phyloP scores from a whole-genome alignment of 2,888 invertebrate genomes.

The Andrena praecox region DNA sequence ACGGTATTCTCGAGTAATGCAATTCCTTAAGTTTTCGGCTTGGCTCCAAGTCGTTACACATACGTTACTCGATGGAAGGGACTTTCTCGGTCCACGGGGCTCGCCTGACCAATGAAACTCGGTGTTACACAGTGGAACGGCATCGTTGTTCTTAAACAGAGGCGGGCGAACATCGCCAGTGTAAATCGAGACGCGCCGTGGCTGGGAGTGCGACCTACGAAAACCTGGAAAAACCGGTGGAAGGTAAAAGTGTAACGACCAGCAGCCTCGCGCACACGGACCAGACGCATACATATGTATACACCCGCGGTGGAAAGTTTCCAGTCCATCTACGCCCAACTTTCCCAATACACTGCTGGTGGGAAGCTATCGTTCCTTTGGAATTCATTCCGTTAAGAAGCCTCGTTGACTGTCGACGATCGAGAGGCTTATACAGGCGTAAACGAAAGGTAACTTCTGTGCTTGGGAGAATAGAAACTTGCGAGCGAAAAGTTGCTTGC shows the following conservation, averaged over 20 bases:
- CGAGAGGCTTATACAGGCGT: not conserved
- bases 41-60: slow-evolving; percentile 56
- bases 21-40: slow-evolving; percentile 52
- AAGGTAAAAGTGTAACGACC: slow-evolving; percentile 28
- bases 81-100: not conserved
- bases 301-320: slow-evolving; percentile 22
- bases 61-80: slow-evolving; percentile 38
- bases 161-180: not conserved
- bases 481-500: not conserved
- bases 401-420: not conserved
- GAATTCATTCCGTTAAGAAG: slow-evolving; percentile 1
- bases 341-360: slow-evolving; percentile 13
- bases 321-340: slow-evolving; percentile 14
- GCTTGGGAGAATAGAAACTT: not conserved
- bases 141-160: slow-evolving; percentile 31
- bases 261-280: not conserved
- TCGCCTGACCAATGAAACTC: slow-evolving; percentile 31
- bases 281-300: slow-evolving; percentile 7
- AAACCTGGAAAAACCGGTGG: not conserved
- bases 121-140: not conserved
- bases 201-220: not conserved
- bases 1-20: slow-evolving; percentile 46
- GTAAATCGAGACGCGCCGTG: slow-evolving; percentile 24
- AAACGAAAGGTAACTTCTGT: not conserved
- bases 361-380: not conserved